Evolutionary conservation across 2,797 vertebrate species (phyloP).

Genomic region (Chelmon rostratus): DNA sequence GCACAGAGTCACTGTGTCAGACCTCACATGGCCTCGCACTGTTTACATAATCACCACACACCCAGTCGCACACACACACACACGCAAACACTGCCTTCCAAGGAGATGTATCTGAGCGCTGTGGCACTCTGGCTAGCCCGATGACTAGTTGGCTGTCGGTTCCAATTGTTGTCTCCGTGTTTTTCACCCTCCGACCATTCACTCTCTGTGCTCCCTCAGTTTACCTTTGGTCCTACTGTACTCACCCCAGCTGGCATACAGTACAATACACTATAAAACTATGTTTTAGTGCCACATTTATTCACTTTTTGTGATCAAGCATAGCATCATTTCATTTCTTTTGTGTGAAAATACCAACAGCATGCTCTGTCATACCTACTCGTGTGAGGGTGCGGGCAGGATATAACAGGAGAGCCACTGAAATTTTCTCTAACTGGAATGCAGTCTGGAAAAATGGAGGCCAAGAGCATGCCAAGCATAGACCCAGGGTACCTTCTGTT

Average conservation of each 20-base stretch:
- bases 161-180: constrained; percentile 32
- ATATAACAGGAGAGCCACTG: neutral
- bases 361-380: constrained; percentile 4
- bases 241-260: neutral
- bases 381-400: neutral
- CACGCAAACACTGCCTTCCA: constrained; percentile 27
- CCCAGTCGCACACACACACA: constrained; percentile 20
- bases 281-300: neutral
- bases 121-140: constrained; percentile 17
- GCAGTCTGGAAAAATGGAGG: constrained; percentile 26
- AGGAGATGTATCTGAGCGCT: constrained; percentile 45
- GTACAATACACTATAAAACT: neutral
- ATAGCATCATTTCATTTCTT: neutral
- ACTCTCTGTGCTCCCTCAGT: constrained; percentile 5
- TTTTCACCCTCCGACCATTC: constrained; percentile 9
- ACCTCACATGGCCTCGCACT: constrained; percentile 46
- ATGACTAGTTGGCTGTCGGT: constrained; percentile 43
- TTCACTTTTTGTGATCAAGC: neutral
- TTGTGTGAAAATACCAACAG: neutral
- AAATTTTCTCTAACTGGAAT: constrained; percentile 16
- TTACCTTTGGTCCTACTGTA: constrained; percentile 54
- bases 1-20: constrained; percentile 61
- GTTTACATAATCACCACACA: constrained; percentile 59
- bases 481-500: constrained; percentile 36
- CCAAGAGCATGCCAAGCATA: constrained; percentile 25